Evolutionary conservation across 2,888 invertebrate species (phyloP).

Genomic region (Meteorus cinctellus): DNA sequence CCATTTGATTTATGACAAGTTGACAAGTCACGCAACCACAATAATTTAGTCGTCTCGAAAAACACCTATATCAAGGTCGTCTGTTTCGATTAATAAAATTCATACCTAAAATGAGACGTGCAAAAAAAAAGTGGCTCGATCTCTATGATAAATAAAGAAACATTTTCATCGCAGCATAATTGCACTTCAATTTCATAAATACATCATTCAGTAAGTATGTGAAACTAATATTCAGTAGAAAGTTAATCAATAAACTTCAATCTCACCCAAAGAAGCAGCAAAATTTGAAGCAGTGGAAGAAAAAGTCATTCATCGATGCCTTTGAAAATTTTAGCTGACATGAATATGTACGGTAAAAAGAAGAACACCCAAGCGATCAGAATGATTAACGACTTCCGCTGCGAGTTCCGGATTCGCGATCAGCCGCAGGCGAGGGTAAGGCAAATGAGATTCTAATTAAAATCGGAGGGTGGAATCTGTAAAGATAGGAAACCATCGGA

Average conservation of each 20-base stretch:
- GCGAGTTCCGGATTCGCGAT: conserved; percentile 40
- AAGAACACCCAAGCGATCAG: conserved; percentile 26
- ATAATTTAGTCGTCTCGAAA: too few relatives aligned
- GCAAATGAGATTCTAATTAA: conserved; percentile 59
- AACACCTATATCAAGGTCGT: too few relatives aligned
- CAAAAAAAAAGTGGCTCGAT: too few relatives aligned
- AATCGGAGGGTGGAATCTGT: conserved; percentile 46
- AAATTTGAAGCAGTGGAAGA: conserved; percentile 4
- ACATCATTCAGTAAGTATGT: too few relatives aligned
- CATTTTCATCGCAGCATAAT: too few relatives aligned
- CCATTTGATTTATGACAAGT: too few relatives aligned
- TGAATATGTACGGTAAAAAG: conserved; percentile 35
- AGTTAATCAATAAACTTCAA: conserved; percentile 1
- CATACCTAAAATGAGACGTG: too few relatives aligned
- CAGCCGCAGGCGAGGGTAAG: conserved; percentile 30
- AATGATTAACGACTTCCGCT: conserved; percentile 45
- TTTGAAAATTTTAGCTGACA: conserved; percentile 25
- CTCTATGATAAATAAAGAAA: too few relatives aligned
- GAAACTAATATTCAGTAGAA: too few relatives aligned
- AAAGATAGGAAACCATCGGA: conserved; percentile 31
- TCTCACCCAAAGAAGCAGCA: not conserved
- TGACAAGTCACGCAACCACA: too few relatives aligned
- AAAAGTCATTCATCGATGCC: conserved; percentile 22
- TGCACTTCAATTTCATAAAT: too few relatives aligned
- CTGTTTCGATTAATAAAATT: too few relatives aligned